A percentile compares a stretch with the other conserved stretches of the same genome.
phyloP scores from a whole-genome alignment of 2,888 invertebrate genomes.

The Incurvaria masculella region DNA sequence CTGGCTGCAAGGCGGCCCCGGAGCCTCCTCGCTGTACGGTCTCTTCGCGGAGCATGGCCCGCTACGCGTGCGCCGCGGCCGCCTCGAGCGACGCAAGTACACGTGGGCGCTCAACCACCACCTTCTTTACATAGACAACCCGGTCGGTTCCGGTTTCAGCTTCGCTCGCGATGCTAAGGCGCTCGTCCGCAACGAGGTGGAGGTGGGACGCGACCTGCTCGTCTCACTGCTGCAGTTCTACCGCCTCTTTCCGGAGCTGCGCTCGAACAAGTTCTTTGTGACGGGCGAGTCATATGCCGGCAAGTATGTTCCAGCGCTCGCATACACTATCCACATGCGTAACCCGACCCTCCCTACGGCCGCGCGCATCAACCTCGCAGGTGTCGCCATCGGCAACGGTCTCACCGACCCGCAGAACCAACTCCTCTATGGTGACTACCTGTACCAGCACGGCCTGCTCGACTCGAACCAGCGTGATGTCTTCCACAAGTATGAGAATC shows the following conservation, averaged over 20 bases:
- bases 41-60: slow-evolving; percentile 86
- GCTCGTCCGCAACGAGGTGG: slow-evolving; percentile 74
- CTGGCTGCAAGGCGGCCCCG: slow-evolving; percentile 88
- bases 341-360: slow-evolving; percentile 52
- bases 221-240: slow-evolving; percentile 79
- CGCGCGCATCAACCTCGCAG: slow-evolving; percentile 67
- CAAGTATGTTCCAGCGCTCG: slow-evolving; percentile 71
- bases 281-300: slow-evolving; percentile 91
- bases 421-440: slow-evolving; percentile 71
- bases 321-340: slow-evolving; percentile 67
- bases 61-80: slow-evolving; percentile 29
- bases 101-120: slow-evolving; percentile 79
- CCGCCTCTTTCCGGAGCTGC: slow-evolving; percentile 73
- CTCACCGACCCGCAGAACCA: slow-evolving; percentile 77
- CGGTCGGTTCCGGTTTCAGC: slow-evolving; percentile 90
- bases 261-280: slow-evolving; percentile 75
- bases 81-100: slow-evolving; percentile 61
- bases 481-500: slow-evolving; percentile 60
- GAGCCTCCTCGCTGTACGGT: slow-evolving; percentile 75
- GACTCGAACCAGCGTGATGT: slow-evolving; percentile 59
- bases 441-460: slow-evolving; percentile 73
- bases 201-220: slow-evolving; percentile 78
- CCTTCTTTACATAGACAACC: slow-evolving; percentile 88
- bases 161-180: slow-evolving; percentile 76
- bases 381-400: slow-evolving; percentile 77